These are phyloP conservation scores for Magallana ariakensis DNA, from an alignment of 1,140 invertebrate species.

Conservation along the genomic window DNA sequence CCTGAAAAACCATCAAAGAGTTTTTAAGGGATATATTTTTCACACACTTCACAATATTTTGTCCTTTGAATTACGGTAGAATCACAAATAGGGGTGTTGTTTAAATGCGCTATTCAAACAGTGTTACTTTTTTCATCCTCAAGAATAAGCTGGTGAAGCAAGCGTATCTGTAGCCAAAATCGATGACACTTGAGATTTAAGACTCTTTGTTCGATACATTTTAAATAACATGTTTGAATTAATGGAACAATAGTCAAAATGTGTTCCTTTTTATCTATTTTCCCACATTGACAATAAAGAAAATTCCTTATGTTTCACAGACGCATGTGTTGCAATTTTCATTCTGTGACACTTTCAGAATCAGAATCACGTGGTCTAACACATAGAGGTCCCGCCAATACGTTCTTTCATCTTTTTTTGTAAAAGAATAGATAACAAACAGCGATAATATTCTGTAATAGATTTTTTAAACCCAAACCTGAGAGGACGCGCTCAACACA, in stretches of 20 bases:
- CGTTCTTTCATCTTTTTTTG: slow-evolving; percentile 9
- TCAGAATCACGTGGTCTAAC: slow-evolving; percentile 10
- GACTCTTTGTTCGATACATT: slow-evolving; percentile 1
- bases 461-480: slow-evolving; percentile 15
- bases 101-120: slow-evolving; percentile 1
- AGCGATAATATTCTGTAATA: slow-evolving; percentile 23
- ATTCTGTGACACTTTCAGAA: not conserved
- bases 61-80: not conserved
- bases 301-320: not conserved
- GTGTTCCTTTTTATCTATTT: not conserved
- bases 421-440: slow-evolving; percentile 21
- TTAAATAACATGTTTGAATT: slow-evolving; percentile 12
- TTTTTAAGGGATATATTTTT: not conserved
- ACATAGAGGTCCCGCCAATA: not conserved
- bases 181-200: slow-evolving; percentile 28
- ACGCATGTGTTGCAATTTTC: no score
- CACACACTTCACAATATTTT: not conserved
- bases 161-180: not conserved
- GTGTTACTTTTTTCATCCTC: not conserved
- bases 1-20: not conserved
- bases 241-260: slow-evolving; percentile 6
- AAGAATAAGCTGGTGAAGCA: not conserved
- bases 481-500: not conserved
- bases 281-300: not conserved
- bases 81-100: not conserved